These are phyloP conservation scores for Aromia moschata DNA, from an alignment of 2,888 invertebrate species.

Conservation along the genomic window DNA sequence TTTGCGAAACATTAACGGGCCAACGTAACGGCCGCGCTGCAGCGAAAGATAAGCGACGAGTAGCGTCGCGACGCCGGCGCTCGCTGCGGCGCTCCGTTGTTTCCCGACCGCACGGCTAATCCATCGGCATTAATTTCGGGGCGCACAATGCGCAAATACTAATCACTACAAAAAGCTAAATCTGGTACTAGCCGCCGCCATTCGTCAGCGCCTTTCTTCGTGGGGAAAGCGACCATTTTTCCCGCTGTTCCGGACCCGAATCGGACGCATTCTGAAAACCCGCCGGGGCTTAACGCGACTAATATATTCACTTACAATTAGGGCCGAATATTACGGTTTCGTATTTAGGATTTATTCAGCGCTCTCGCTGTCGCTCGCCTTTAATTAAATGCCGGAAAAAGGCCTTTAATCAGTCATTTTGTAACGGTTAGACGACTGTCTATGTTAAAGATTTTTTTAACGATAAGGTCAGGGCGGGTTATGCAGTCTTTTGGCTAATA, in stretches of 20 bases:
- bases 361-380: not conserved
- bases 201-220: slow-evolving; percentile 40
- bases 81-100: slow-evolving; percentile 39
- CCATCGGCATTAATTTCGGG: slow-evolving; percentile 48
- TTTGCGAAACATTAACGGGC: too few species aligned
- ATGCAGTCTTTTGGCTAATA: too few species aligned
- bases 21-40: slow-evolving; percentile 18
- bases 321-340: not conserved
- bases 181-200: slow-evolving; percentile 40
- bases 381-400: not conserved
- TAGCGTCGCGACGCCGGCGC: slow-evolving; percentile 24
- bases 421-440: too few species aligned
- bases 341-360: not conserved
- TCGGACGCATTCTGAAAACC: not conserved
- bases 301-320: slow-evolving; percentile 17
- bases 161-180: slow-evolving; percentile 47
- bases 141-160: slow-evolving; percentile 45
- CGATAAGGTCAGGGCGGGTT: too few species aligned
- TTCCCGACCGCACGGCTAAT: slow-evolving; percentile 46
- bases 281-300: slow-evolving; percentile 1
- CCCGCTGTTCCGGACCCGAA: slow-evolving; percentile 9
- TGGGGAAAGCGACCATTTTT: slow-evolving; percentile 19
- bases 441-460: too few species aligned
- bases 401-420: too few species aligned
- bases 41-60: slow-evolving; percentile 28